Percentiles rank a stretch among this genome's conserved stretches.
Evolutionary conservation across 2,888 invertebrate species (phyloP).

Genomic region (Brenthis daphne): DNA sequence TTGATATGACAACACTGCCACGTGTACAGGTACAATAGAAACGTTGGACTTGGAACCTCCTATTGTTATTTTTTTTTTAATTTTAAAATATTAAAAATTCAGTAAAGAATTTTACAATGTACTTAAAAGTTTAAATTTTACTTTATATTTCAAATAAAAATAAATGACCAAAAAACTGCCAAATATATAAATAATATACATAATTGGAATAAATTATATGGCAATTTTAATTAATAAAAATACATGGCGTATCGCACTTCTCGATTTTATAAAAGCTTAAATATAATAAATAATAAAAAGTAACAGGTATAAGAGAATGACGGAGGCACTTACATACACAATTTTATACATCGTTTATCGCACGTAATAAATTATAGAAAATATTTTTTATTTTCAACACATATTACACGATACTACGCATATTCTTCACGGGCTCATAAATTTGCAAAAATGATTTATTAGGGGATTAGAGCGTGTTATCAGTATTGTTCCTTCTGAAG

Average conservation of each 20-base stretch:
- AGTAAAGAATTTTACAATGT: slow-evolving; percentile 19
- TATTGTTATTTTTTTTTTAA: slow-evolving; percentile 38
- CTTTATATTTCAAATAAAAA: no score
- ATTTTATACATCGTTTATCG: slow-evolving; percentile 21
- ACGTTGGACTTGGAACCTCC: slow-evolving; percentile 55
- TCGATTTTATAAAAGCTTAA: no score
- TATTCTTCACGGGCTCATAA: slow-evolving; percentile 69
- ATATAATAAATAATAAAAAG: slow-evolving; percentile 1
- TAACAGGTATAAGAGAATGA: slow-evolving; percentile 12
- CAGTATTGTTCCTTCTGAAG: slow-evolving; percentile 39
- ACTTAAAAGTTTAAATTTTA: no score
- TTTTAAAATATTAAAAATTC: slow-evolving; percentile 28
- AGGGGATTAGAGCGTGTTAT: slow-evolving; percentile 69
- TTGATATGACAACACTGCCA: slow-evolving; percentile 73
- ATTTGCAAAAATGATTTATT: slow-evolving; percentile 75
- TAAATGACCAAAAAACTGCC: no score
- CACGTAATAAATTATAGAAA: slow-evolving; percentile 21
- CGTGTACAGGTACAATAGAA: slow-evolving; percentile 68
- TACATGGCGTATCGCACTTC: no score
- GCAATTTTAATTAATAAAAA: no score
- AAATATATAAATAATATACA: no score
- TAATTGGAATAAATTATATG: no score
- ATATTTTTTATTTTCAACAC: slow-evolving; percentile 28
- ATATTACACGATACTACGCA: slow-evolving; percentile 58
- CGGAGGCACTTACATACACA: slow-evolving; percentile 18